Conservation (phyloP, 2,888 invertebrate genomes). For the Leptopterna dolabrata region DNA sequence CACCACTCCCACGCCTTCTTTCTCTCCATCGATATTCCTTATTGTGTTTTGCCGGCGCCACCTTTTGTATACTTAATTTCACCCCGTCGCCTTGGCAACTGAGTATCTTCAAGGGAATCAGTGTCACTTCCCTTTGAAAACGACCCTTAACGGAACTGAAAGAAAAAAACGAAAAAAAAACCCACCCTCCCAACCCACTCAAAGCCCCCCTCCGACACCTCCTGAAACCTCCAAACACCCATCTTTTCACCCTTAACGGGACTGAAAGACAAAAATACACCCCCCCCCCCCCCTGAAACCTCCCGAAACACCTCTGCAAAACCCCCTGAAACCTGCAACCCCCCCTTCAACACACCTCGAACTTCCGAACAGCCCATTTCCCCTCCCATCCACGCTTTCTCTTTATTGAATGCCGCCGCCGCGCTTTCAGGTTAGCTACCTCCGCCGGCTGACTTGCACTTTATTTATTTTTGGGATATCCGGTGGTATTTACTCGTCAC, state of each 20-base stretch:
- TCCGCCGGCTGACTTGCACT: slow-evolving; percentile 15
- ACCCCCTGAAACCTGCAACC: no score
- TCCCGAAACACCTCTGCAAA: no score
- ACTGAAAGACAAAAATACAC: no score
- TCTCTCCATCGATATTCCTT: slow-evolving; percentile 38
- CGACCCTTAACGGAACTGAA: slow-evolving; percentile 35
- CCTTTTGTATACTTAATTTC: slow-evolving; percentile 52
- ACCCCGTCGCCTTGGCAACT: slow-evolving; percentile 44
- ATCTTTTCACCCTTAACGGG: no score
- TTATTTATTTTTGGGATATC: slow-evolving; percentile 26
- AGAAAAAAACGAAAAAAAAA: background rate
- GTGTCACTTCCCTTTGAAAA: slow-evolving; percentile 35
- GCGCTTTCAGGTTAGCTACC: slow-evolving; percentile 32
- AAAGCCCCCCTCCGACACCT: no score
- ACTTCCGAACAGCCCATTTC: background rate
- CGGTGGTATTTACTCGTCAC: background rate
- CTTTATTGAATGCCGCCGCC: slow-evolving; percentile 37
- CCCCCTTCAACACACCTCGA: no score
- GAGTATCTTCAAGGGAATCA: slow-evolving; percentile 47
- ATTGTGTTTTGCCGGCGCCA: slow-evolving; percentile 47
- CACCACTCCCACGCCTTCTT: background rate
- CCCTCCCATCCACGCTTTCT: slow-evolving; percentile 3
- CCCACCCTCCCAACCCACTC: background rate
- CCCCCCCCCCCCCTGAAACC: no score
- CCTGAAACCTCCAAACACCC: background rate